Conservation (phyloP, 92 coral and sea anemone genomes). For the Phenganax subtilis region DNA sequence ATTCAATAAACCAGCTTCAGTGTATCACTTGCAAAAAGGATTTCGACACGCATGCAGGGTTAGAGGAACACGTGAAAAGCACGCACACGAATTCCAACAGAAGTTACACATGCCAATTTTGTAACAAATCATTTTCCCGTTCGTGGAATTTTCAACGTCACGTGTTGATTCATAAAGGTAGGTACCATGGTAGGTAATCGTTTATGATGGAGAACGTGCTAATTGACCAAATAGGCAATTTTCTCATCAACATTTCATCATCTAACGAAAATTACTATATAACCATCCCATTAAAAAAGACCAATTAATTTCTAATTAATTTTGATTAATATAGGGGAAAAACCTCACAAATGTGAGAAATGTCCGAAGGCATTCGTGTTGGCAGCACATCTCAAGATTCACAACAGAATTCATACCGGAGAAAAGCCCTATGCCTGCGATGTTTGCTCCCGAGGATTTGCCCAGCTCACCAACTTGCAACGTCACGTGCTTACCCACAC, state of each 20-base stretch:
- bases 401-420: constrained; percentile 40
- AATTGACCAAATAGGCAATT: too few relatives aligned
- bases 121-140: constrained; percentile 39
- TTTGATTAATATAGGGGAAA: constrained; percentile 12
- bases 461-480: constrained; percentile 39
- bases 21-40: constrained; percentile 32
- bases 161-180: constrained; percentile 41
- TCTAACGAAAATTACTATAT: too few relatives aligned
- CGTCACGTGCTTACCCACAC: constrained; percentile 41
- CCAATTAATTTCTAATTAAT: not conserved
- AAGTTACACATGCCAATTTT: constrained; percentile 36
- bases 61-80: constrained; percentile 37
- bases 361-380: constrained; percentile 42
- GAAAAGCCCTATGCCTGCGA: constrained; percentile 38
- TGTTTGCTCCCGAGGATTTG: constrained; percentile 38
- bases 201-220: too few relatives aligned
- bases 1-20: constrained; percentile 3
- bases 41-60: constrained; percentile 9
- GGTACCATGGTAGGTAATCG: not conserved
- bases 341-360: constrained; percentile 43
- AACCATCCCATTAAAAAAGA: not conserved
- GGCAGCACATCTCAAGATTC: constrained; percentile 43
- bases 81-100: constrained; percentile 32
- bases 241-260: too few relatives aligned
- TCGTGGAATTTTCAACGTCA: constrained; percentile 43